Evolutionary conservation across 2,888 invertebrate species (phyloP), one percentile per base, ranked within the genome.

Genomic region (Xiphydria camelus): DNA sequence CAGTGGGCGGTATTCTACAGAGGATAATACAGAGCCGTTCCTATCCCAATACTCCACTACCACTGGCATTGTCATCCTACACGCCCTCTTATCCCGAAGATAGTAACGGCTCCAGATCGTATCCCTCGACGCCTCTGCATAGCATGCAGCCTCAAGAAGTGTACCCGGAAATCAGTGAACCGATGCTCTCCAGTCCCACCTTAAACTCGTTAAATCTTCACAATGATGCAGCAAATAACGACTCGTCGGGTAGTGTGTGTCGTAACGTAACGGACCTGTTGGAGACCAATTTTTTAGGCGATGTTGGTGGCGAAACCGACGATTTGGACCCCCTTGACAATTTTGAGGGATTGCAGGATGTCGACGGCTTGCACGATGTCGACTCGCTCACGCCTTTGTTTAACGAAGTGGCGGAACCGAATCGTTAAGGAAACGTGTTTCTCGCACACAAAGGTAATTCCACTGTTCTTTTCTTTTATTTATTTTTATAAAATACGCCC

Each of bases 61-160:
- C 75, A n/a, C 45, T 65, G 20, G 59, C 65, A 20, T 52, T 62
- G n/a, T 59, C 57, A 14, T 53, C 51, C 3, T 70, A 62, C 32
- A 53, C 63, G 5, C 47, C 62, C 6, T 12, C 37, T 9, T 69
- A 65, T 22, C 47, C 64, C 2, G 73, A 74, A 17, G 71, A 73
- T 15, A 66, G 64, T 40, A 69, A 66, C 40, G 68, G 66, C 2
- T 87, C 88, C 9, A 85, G 87, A 66, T 90, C 90, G 0, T 88
- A 89, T 75, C 89, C 90, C 17, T 86, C 88, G 2, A 88, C 88
- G 12, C 90, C 90, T 10, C 80, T 84, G 58, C 70, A 73, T 36
- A 66, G 62, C 3, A 41, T 66, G 3, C 66, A 66, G 31, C 58
- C 63, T 4, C 56, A 57, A 12, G 66, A 64, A 4, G 51, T 52